Evolutionary conservation across 2,888 invertebrate species (phyloP).

Genomic region (Drosophila meridiana): DNA sequence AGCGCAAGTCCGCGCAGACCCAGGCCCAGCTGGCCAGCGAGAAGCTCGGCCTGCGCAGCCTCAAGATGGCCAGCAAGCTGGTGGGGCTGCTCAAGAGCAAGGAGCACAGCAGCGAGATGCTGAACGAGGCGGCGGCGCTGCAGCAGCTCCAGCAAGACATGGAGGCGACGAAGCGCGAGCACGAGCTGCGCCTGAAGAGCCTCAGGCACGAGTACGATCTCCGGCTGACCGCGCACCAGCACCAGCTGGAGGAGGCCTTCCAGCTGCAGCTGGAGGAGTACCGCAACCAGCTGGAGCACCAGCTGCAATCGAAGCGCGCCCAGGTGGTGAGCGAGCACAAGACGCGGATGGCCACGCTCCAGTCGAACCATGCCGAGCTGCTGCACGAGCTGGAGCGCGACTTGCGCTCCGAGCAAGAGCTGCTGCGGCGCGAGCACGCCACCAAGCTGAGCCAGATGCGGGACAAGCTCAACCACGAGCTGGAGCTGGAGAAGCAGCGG

Average conservation of each 20-base stretch:
- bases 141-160: slow-evolving; percentile 80
- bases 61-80: slow-evolving; percentile 78
- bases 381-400: slow-evolving; percentile 84
- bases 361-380: slow-evolving; percentile 83
- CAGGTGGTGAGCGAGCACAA: slow-evolving; percentile 86
- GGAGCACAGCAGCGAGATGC: slow-evolving; percentile 37
- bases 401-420: slow-evolving; percentile 87
- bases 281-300: slow-evolving; percentile 81
- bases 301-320: slow-evolving; percentile 86
- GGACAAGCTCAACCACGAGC: slow-evolving; percentile 87
- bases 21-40: slow-evolving; percentile 75
- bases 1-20: slow-evolving; percentile 85
- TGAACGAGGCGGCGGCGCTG: slow-evolving; percentile 45
- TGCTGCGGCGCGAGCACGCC: slow-evolving; percentile 89
- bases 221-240: slow-evolving; percentile 85
- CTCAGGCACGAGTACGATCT: slow-evolving; percentile 84
- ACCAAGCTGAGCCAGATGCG: slow-evolving; percentile 88
- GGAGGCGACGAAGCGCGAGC: slow-evolving; percentile 74
- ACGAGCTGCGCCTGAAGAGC: slow-evolving; percentile 84
- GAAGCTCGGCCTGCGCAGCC: slow-evolving; percentile 70
- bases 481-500: slow-evolving; percentile 86
- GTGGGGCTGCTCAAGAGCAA: slow-evolving; percentile 76
- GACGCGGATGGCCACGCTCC: slow-evolving; percentile 82
- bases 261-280: slow-evolving; percentile 84
- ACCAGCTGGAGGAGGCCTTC: slow-evolving; percentile 86